These are phyloP conservation scores for Stenichneumon culpator DNA, from an alignment of 2,888 invertebrate species.

Conservation along the genomic window DNA sequence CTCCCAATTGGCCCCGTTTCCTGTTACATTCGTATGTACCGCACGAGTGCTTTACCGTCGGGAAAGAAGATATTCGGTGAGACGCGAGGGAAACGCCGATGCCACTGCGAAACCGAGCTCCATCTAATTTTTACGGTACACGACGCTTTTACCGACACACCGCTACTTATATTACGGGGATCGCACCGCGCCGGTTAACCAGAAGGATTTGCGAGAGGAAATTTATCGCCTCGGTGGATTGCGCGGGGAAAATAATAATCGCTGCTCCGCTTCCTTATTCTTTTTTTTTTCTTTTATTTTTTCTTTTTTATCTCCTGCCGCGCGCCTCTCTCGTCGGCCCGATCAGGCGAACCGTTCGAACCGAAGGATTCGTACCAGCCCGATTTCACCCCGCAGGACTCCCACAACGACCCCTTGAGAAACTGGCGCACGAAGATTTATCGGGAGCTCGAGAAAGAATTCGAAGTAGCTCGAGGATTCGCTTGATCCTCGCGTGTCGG, in stretches of 20 bases:
- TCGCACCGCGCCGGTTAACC: slow-evolving; percentile 63
- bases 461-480: slow-evolving; percentile 62
- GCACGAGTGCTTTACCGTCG: neutral
- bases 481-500: slow-evolving; percentile 56
- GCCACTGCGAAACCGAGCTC: slow-evolving; percentile 43
- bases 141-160: slow-evolving; percentile 69
- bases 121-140: slow-evolving; percentile 70
- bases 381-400: slow-evolving; percentile 52
- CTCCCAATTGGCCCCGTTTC: slow-evolving; percentile 16
- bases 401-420: slow-evolving; percentile 44
- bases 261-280: slow-evolving; percentile 21
- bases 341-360: slow-evolving; percentile 50
- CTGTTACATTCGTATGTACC: slow-evolving; percentile 1
- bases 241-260: slow-evolving; percentile 65
- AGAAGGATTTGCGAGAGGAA: slow-evolving; percentile 69
- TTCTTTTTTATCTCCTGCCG: neutral
- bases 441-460: slow-evolving; percentile 62
- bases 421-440: slow-evolving; percentile 60
- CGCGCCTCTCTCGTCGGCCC: slow-evolving; percentile 4
- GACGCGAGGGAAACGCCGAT: slow-evolving; percentile 33
- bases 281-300: neutral
- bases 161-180: slow-evolving; percentile 69
- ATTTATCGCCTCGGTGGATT: slow-evolving; percentile 66
- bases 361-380: slow-evolving; percentile 33
- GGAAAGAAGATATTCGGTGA: slow-evolving; percentile 34